phyloP scores from a whole-genome alignment of 2,113 vertebrate genomes.

The Bubo bubo region DNA sequence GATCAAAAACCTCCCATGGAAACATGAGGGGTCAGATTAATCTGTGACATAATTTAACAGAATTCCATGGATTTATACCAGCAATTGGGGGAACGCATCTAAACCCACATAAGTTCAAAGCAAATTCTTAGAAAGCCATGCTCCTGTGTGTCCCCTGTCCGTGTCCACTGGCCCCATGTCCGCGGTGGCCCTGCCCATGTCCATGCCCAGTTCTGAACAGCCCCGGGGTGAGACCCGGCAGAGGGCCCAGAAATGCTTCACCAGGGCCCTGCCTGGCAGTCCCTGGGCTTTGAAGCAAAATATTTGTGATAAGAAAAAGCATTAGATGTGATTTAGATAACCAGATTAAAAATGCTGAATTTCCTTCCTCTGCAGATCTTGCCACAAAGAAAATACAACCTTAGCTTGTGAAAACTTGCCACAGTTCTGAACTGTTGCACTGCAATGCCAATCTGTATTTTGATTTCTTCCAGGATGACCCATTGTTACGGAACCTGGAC shows the following conservation, averaged over 20 bases:
- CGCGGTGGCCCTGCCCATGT: rapidly evolving
- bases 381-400: not conserved
- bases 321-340: slow-evolving; percentile 28
- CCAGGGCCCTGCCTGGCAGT: not conserved
- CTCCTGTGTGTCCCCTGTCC: not conserved
- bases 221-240: not conserved
- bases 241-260: not conserved
- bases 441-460: not conserved
- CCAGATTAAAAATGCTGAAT: slow-evolving; percentile 44
- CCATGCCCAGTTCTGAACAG: not conserved
- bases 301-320: slow-evolving; percentile 4
- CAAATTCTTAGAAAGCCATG: not conserved
- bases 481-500: not conserved
- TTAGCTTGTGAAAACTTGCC: not conserved
- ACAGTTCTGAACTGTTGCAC: not conserved
- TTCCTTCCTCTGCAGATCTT: not conserved
- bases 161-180: not conserved
- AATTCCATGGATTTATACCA: not conserved
- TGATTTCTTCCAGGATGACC: not conserved
- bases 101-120: not conserved
- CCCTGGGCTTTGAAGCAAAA: not conserved
- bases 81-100: not conserved
- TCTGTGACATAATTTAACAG: not conserved
- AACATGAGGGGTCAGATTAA: not conserved
- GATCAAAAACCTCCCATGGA: not conserved